These are phyloP conservation scores for Microplitis deprimator DNA, from an alignment of 2,888 invertebrate species.

Conservation along the genomic window DNA sequence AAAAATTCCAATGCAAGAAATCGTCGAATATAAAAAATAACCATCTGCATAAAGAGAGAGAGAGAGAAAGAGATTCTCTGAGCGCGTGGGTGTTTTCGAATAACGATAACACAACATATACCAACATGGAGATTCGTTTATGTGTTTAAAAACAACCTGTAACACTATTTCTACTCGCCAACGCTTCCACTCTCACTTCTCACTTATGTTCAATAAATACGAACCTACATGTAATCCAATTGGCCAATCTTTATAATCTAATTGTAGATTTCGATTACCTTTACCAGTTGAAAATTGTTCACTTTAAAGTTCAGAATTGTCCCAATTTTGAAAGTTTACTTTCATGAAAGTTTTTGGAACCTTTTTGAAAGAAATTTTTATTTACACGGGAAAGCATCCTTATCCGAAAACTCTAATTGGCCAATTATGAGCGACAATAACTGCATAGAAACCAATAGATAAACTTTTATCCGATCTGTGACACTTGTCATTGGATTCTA, in stretches of 20 bases:
- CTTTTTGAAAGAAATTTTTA: too few relatives aligned
- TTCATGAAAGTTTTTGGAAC: too few relatives aligned
- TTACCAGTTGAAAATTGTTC: too few relatives aligned
- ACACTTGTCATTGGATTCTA: too few relatives aligned
- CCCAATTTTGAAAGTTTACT: too few relatives aligned
- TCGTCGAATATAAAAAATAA: slow-evolving; percentile 11
- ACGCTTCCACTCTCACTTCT: slow-evolving; percentile 35
- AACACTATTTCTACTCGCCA: slow-evolving; percentile 26
- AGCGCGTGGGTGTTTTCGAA: slow-evolving; percentile 14
- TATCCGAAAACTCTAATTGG: too few relatives aligned
- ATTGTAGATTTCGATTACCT: background rate
- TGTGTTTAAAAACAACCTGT: slow-evolving; percentile 30
- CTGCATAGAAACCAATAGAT: too few relatives aligned
- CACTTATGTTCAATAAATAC: background rate
- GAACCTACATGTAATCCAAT: background rate
- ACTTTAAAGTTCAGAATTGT: too few relatives aligned
- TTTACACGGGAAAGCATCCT: too few relatives aligned
- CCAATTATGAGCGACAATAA: too few relatives aligned
- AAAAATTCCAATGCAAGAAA: background rate
- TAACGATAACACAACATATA: slow-evolving; percentile 25
- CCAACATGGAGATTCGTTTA: slow-evolving; percentile 28
- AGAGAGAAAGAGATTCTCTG: background rate
- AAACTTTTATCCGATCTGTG: too few relatives aligned
- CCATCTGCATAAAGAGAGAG: slow-evolving; percentile 19
- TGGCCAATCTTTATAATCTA: background rate